Evolutionary conservation across 1,140 invertebrate genomes (phyloP).

Genomic region (Drosophila guanche): DNA sequence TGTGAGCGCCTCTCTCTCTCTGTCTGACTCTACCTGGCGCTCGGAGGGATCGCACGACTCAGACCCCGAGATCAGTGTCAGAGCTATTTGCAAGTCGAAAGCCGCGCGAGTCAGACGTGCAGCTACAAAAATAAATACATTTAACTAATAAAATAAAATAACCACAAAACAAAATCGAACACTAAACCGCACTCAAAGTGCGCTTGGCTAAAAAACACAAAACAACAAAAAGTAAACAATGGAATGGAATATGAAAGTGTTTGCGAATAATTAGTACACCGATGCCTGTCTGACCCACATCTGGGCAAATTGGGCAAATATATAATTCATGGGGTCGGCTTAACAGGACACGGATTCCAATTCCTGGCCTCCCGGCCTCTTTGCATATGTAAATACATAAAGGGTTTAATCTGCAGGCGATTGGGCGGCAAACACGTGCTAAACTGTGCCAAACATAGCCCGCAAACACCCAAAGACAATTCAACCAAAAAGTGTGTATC

Average conservation of each 20-base stretch:
- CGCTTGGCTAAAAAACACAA: slow-evolving; percentile 47
- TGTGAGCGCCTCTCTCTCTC: slow-evolving; percentile 4
- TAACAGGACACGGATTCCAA: slow-evolving; percentile 11
- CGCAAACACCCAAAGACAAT: slow-evolving; percentile 17
- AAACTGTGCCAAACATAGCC: slow-evolving; percentile 47
- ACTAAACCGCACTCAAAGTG: slow-evolving; percentile 42
- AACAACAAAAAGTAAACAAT: slow-evolving; percentile 31
- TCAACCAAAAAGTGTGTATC: slow-evolving; percentile 41
- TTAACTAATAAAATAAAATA: slow-evolving; percentile 14
- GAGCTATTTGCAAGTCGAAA: slow-evolving; percentile 71
- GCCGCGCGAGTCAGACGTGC: slow-evolving; percentile 60
- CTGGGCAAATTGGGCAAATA: slow-evolving; percentile 39
- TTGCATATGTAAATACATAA: slow-evolving; percentile 47
- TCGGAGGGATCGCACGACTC: slow-evolving; percentile 40
- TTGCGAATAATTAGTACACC: slow-evolving; percentile 37
- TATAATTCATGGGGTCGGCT: slow-evolving; percentile 41
- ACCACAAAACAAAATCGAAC: too few species aligned
- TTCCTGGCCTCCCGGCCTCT: slow-evolving; percentile 1
- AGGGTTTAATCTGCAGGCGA: slow-evolving; percentile 24
- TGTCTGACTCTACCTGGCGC: slow-evolving; percentile 47
- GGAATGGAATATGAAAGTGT: slow-evolving; percentile 13
- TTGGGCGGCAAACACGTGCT: slow-evolving; percentile 45
- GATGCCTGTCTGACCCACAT: slow-evolving; percentile 27
- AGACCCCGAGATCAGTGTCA: slow-evolving; percentile 29
- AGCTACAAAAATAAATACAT: slow-evolving; percentile 16